Evolutionary conservation across 2,113 vertebrate genomes (phyloP).

Genomic region (Pachyramphus minor): DNA sequence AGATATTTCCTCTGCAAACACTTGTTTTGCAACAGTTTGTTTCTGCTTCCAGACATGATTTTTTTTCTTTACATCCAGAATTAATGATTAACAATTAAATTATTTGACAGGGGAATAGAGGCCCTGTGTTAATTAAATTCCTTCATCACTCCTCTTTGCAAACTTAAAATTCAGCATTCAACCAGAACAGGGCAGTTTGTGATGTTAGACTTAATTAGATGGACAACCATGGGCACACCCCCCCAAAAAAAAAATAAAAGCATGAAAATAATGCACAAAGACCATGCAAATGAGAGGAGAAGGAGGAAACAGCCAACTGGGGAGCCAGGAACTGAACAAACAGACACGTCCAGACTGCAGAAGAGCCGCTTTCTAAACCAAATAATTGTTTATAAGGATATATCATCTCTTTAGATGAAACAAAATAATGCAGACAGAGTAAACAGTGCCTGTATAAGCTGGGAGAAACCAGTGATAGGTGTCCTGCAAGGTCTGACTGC

Average conservation of each 20-base stretch:
- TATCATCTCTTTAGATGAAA: background rate
- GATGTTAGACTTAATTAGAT: slow-evolving; percentile 7
- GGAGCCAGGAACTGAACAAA: background rate
- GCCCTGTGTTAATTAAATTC: slow-evolving; percentile 34
- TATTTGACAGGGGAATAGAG: slow-evolving; percentile 22
- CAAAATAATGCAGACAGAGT: background rate
- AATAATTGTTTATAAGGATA: background rate
- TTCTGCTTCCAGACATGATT: background rate
- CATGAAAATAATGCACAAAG: background rate
- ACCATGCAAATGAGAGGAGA: background rate
- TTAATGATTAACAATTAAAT: slow-evolving; percentile 51
- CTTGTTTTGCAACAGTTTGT: background rate
- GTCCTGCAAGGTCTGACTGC: background rate
- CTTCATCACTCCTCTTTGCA: background rate
- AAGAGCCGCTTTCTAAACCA: background rate
- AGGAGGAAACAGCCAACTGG: background rate
- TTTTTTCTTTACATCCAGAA: slow-evolving; percentile 7
- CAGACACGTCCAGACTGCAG: background rate
- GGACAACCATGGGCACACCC: background rate
- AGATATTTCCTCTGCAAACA: background rate
- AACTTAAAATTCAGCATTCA: background rate
- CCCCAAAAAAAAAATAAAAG: too few species aligned
- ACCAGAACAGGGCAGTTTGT: background rate
- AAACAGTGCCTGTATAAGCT: background rate
- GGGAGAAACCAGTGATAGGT: background rate